Evolutionary conservation across 2,113 vertebrate species (phyloP).

Genomic region (Bucco capensis): DNA sequence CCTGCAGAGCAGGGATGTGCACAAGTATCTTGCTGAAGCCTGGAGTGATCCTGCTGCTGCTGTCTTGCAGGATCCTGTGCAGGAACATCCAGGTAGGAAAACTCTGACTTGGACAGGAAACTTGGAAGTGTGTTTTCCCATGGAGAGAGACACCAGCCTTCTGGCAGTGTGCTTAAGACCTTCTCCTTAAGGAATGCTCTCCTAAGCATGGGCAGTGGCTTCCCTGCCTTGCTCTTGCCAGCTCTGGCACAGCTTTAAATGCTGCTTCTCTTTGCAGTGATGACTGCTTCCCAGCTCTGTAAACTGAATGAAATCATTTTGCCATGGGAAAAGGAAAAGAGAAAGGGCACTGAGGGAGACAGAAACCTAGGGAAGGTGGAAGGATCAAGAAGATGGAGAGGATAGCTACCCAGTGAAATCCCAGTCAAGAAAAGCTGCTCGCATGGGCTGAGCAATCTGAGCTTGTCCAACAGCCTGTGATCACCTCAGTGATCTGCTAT

Average conservation of each 20-base stretch:
- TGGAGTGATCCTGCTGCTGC: constrained; percentile 71
- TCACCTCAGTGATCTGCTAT: neutral
- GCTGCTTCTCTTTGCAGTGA: neutral
- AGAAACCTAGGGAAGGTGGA: neutral
- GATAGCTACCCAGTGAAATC: neutral
- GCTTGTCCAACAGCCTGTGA: neutral
- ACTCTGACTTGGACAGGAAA: neutral
- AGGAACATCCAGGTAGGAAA: constrained; percentile 74
- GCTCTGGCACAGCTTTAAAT: neutral
- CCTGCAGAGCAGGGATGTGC: constrained; percentile 75
- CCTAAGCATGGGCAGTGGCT: neutral
- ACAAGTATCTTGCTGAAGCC: constrained; percentile 71
- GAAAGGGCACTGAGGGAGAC: neutral
- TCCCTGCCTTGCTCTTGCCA: neutral
- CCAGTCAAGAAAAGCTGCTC: neutral
- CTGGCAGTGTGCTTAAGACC: neutral
- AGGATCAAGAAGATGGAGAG: neutral
- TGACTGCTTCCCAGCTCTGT: neutral
- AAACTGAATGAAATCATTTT: neutral
- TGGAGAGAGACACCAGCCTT: neutral
- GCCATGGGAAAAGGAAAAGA: neutral
- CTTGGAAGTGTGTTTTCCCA: neutral
- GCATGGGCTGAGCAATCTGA: neutral
- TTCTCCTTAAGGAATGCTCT: neutral
- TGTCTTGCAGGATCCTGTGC: constrained; percentile 80